These are phyloP conservation scores for Neodiprion fabricii DNA, from an alignment of 1,140 invertebrate genomes.

Conservation along the genomic window DNA sequence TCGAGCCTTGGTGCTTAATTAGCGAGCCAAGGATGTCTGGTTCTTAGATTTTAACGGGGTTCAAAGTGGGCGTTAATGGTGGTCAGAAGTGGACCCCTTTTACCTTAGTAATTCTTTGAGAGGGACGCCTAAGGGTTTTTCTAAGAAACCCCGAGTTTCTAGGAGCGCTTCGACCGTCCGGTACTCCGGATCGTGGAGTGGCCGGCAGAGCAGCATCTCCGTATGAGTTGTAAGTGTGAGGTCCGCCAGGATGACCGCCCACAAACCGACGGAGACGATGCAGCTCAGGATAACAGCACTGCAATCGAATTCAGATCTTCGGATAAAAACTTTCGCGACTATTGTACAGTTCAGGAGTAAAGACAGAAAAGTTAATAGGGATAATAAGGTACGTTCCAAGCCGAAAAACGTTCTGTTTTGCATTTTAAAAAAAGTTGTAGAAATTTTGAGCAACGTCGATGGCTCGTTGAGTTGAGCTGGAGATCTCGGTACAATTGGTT, in stretches of 20 bases:
- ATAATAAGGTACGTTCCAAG: too few relatives aligned
- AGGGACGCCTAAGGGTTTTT: constrained; percentile 42
- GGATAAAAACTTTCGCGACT: too few relatives aligned
- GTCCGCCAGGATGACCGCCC: constrained; percentile 43
- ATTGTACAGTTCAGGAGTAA: too few relatives aligned
- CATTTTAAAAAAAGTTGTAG: background rate
- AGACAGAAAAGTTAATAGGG: too few relatives aligned
- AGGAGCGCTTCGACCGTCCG: constrained; percentile 48
- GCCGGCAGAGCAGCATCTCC: constrained; percentile 52
- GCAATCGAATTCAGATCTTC: constrained; percentile 22
- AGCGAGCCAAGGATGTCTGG: too few relatives aligned
- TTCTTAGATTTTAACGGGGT: too few relatives aligned
- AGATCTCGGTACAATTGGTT: background rate
- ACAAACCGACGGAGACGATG: constrained; percentile 50
- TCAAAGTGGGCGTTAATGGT: background rate
- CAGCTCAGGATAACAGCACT: constrained; percentile 48
- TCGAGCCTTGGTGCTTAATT: background rate
- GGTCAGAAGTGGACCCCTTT: constrained; percentile 18
- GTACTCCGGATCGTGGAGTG: constrained; percentile 53
- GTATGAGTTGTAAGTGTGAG: constrained; percentile 49
- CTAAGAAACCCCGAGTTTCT: constrained; percentile 49
- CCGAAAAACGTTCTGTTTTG: background rate
- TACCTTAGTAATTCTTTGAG: constrained; percentile 53
- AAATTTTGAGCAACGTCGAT: constrained; percentile 6
- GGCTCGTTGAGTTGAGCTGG: background rate